These are phyloP conservation scores for Palythoa heliodiscus DNA, from an alignment of 92 coral and sea anemone species.

Conservation along the genomic window DNA sequence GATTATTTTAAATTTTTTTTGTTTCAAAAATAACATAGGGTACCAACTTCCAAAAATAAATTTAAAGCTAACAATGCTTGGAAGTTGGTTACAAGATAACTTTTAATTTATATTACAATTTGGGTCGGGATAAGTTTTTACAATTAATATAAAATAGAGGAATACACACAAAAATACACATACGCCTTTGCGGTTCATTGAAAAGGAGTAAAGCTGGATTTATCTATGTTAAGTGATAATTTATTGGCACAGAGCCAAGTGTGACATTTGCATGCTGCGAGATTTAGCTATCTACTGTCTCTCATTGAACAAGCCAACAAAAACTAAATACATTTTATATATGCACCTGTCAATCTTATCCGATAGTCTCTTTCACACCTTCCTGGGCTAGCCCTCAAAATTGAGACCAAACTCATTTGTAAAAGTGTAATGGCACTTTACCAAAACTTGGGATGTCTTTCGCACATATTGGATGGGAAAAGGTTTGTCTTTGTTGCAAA, in stretches of 20 bases:
- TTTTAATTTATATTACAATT: too few species aligned
- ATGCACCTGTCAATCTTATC: slow-evolving; percentile 17
- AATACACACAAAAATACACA: too few species aligned
- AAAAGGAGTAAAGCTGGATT: not conserved
- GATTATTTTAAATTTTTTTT: too few species aligned
- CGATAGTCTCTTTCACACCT: slow-evolving; percentile 32
- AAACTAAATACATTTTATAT: slow-evolving; percentile 40
- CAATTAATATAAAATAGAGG: too few species aligned
- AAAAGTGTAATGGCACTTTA: slow-evolving; percentile 58
- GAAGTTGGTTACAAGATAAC: too few species aligned
- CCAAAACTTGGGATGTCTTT: slow-evolving; percentile 43
- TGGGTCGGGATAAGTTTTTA: too few species aligned
- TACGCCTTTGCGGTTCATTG: not conserved
- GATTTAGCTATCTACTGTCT: slow-evolving; percentile 34
- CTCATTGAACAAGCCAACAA: slow-evolving; percentile 47
- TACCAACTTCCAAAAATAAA: too few species aligned
- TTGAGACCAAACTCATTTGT: slow-evolving; percentile 60
- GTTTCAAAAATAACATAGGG: too few species aligned
- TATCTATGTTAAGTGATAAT: too few species aligned
- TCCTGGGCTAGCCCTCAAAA: slow-evolving; percentile 44
- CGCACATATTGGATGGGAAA: slow-evolving; percentile 40
- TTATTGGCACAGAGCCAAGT: not conserved
- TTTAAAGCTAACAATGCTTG: too few species aligned
- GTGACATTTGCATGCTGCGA: slow-evolving; percentile 19
- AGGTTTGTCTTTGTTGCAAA: slow-evolving; percentile 56